Conservation (phyloP, 2,888 invertebrate genomes). For the Cantharis flavilabris region DNA sequence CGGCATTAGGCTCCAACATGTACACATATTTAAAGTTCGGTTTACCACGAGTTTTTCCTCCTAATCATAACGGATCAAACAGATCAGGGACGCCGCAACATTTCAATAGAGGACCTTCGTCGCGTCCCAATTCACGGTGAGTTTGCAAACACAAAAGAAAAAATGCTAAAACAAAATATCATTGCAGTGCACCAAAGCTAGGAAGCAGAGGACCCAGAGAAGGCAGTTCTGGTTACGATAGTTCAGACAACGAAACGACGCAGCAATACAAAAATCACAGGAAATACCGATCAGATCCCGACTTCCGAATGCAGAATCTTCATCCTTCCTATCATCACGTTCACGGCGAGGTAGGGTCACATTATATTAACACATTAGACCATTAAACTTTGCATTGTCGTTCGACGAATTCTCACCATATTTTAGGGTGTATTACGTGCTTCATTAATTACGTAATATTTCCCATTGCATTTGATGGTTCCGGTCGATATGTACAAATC, state of each 20-base stretch:
- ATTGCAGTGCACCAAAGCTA: slow-evolving; percentile 60
- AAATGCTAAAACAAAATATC: neutral
- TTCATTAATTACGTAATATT: slow-evolving; percentile 30
- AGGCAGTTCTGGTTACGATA: slow-evolving; percentile 91
- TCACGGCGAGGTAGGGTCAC: slow-evolving; percentile 47
- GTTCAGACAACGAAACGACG: slow-evolving; percentile 81
- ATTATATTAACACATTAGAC: slow-evolving; percentile 1
- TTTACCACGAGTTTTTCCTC: slow-evolving; percentile 87
- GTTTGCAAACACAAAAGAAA: neutral
- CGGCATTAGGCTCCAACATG: slow-evolving; percentile 87
- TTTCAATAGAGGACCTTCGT: slow-evolving; percentile 49
- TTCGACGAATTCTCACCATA: slow-evolving; percentile 14
- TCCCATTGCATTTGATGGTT: neutral
- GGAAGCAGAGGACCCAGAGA: slow-evolving; percentile 71
- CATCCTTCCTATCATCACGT: slow-evolving; percentile 60
- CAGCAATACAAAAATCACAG: slow-evolving; percentile 66
- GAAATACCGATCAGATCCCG: slow-evolving; percentile 85
- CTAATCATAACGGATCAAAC: slow-evolving; percentile 75
- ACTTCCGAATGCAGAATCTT: slow-evolving; percentile 73
- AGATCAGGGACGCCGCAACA: slow-evolving; percentile 67
- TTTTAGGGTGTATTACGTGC: slow-evolving; percentile 33
- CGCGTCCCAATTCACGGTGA: slow-evolving; percentile 61
- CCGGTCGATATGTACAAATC: neutral
- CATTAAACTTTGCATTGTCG: slow-evolving; percentile 6
- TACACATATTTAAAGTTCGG: slow-evolving; percentile 95